These are phyloP conservation scores for Hippolais icterina DNA, from an alignment of 2,113 vertebrate genomes.

Conservation along the genomic window DNA sequence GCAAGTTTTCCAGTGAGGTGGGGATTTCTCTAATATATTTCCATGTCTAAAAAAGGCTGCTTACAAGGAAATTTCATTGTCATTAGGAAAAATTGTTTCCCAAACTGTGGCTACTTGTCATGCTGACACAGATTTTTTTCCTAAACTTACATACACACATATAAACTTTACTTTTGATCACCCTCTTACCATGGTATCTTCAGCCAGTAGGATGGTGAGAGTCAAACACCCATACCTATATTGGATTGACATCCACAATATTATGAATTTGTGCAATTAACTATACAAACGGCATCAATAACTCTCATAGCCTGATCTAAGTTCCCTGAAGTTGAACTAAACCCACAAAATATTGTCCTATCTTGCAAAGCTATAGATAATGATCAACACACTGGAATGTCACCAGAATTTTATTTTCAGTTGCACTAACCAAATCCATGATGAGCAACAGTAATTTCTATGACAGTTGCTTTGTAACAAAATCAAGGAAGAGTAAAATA, in stretches of 20 bases:
- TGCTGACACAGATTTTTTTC: not conserved
- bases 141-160: not conserved
- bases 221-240: not conserved
- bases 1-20: not conserved
- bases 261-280: not conserved
- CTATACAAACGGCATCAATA: not conserved
- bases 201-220: not conserved
- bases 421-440: not conserved
- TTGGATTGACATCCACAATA: not conserved
- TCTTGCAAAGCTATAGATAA: not conserved
- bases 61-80: not conserved
- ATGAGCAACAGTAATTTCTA: not conserved
- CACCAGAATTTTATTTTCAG: not conserved
- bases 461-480: not conserved
- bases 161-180: not conserved
- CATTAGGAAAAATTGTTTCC: not conserved
- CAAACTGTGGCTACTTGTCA: not conserved
- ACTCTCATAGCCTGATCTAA: not conserved
- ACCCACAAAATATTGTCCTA: not conserved
- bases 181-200: not conserved
- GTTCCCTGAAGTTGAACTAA: not conserved
- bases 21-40: not conserved
- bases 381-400: not conserved
- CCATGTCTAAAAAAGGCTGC: not conserved
- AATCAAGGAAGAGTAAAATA: not conserved